These are phyloP conservation scores for Hormaphis cornu DNA, from an alignment of 1,140 invertebrate genomes.

Conservation along the genomic window DNA sequence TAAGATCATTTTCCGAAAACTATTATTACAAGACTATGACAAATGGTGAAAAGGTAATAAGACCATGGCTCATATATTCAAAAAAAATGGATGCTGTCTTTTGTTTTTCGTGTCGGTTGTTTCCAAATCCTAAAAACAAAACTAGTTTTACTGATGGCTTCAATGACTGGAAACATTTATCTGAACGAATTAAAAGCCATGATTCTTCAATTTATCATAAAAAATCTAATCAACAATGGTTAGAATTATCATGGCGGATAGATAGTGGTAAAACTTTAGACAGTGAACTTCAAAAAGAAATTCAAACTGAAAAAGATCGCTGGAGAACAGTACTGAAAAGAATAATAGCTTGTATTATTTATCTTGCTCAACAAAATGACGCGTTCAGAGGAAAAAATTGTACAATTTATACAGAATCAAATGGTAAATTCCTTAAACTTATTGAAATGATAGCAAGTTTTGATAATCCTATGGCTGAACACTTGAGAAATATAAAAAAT, in stretches of 20 bases:
- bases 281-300: not conserved
- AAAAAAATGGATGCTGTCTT: slow-evolving; percentile 15
- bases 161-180: not conserved
- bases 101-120: not conserved
- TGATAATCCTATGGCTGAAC: not conserved
- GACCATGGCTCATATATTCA: slow-evolving; percentile 24
- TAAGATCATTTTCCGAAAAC: not conserved
- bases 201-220: not conserved
- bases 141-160: not conserved
- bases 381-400: slow-evolving; percentile 34
- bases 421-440: not conserved
- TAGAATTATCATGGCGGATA: not conserved
- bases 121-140: not conserved
- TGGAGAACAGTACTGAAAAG: slow-evolving; percentile 31
- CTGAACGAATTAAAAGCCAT: not conserved
- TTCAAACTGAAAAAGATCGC: not conserved
- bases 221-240: not conserved
- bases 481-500: not conserved
- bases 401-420: slow-evolving; percentile 31
- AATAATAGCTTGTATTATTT: slow-evolving; percentile 33
- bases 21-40: not conserved
- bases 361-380: slow-evolving; percentile 35
- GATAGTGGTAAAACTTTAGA: not conserved
- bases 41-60: slow-evolving; percentile 25
- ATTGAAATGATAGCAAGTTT: not conserved